Percentiles rank a stretch among this genome's conserved stretches.
Evolutionary conservation across 2,113 vertebrate genomes (phyloP).

Genomic region (Dipodomys spectabilis): DNA sequence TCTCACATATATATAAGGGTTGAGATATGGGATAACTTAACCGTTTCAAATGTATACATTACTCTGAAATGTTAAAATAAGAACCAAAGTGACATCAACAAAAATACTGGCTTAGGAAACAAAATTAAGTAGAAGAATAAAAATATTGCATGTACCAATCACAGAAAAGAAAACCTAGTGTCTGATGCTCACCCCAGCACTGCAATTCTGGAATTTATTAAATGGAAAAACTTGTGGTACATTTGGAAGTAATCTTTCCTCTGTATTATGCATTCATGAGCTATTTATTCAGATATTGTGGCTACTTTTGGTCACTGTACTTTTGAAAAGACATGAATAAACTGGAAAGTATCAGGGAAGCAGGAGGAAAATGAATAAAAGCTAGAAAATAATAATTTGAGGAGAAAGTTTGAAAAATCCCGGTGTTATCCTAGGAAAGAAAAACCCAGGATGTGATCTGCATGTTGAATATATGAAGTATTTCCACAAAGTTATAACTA

Average conservation of each 20-base stretch:
- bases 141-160: not conserved
- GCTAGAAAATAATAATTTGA: not conserved
- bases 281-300: slow-evolving; percentile 49
- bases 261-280: slow-evolving; percentile 72
- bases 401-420: not conserved
- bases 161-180: slow-evolving; percentile 16
- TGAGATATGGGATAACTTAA: not conserved
- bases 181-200: not conserved
- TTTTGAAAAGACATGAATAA: slow-evolving; percentile 56
- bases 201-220: slow-evolving; percentile 73
- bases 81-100: slow-evolving; percentile 7
- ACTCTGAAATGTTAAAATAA: slow-evolving; percentile 48
- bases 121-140: slow-evolving; percentile 20
- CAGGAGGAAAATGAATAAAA: slow-evolving; percentile 23
- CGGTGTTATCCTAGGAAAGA: not conserved
- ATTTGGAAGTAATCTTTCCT: slow-evolving; percentile 73
- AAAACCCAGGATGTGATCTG: not conserved
- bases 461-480: not conserved
- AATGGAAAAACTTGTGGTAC: slow-evolving; percentile 57
- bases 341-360: slow-evolving; percentile 43
- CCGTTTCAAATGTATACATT: slow-evolving; percentile 46
- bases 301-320: slow-evolving; percentile 56
- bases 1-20: not conserved
- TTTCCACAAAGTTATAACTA: slow-evolving; percentile 1
- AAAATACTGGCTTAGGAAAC: slow-evolving; percentile 44